Conservation (phyloP, 2,113 vertebrate genomes). For the Danio rerio region GRCz12tu NC_133194.1:28475501-28476000, state of each 20-base stretch:
- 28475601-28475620: constrained; percentile 10
- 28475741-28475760: background rate
- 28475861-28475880: no score
- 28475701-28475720: background rate
- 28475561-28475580: background rate
- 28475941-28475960: no score
- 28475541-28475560: constrained; percentile 12
- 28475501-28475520: background rate
- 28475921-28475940: no score
- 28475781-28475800: background rate
- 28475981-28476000: no score
- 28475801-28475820: no score
- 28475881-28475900: no score
- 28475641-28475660: background rate
- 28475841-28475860: no score
- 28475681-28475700: background rate
- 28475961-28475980: no score
- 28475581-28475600: constrained; percentile 12
- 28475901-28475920: no score
- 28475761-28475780: background rate
- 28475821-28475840: no score
- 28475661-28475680: background rate
- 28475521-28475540: background rate
- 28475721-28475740: background rate
- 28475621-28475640: constrained; percentile 6